Conservation (phyloP, 2,888 invertebrate species). For the Mythimna loreyi region DNA sequence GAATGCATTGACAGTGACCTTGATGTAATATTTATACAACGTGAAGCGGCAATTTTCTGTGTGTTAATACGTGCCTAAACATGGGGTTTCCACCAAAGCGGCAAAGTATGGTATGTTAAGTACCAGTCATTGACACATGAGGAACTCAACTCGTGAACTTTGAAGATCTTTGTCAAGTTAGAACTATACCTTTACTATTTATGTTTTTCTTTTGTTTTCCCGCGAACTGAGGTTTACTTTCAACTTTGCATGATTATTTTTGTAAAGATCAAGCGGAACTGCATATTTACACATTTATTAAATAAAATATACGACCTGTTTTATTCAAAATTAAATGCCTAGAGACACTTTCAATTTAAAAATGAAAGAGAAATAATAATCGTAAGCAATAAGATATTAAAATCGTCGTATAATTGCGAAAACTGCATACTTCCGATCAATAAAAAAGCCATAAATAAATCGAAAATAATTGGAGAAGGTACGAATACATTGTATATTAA, state of each 20-base stretch:
- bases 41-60: slow-evolving; percentile 13
- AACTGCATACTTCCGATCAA: neutral
- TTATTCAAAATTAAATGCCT: neutral
- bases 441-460: neutral
- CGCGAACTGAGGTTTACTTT: slow-evolving; percentile 24
- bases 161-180: slow-evolving; percentile 29
- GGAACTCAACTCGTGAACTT: slow-evolving; percentile 30
- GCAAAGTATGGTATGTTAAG: slow-evolving; percentile 13
- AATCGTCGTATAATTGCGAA: neutral
- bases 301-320: neutral
- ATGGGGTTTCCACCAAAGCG: slow-evolving; percentile 13
- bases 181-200: slow-evolving; percentile 13
- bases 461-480: slow-evolving; percentile 6
- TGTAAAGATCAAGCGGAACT: slow-evolving; percentile 17
- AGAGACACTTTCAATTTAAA: neutral
- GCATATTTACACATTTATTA: neutral
- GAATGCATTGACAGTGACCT: slow-evolving; percentile 52
- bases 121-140: slow-evolving; percentile 33
- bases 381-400: neutral
- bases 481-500: slow-evolving; percentile 28
- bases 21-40: slow-evolving; percentile 30
- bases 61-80: slow-evolving; percentile 22
- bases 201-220: slow-evolving; percentile 17
- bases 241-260: slow-evolving; percentile 30
- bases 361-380: neutral